These are phyloP conservation scores for Apocrypta bakeri DNA, from an alignment of 1,140 invertebrate genomes.

Conservation along the genomic window DNA sequence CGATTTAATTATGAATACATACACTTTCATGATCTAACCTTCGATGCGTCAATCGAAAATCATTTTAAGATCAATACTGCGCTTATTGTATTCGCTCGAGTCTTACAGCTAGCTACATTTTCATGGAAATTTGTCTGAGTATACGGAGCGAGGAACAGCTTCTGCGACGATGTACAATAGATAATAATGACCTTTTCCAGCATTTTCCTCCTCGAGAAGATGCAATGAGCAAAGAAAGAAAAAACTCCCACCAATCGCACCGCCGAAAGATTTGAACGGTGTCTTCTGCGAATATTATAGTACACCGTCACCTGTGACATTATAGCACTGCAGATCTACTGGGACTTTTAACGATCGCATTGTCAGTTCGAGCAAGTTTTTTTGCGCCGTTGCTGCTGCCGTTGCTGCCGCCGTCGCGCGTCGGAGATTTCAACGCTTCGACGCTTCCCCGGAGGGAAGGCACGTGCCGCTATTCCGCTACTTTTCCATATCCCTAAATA, in stretches of 20 bases:
- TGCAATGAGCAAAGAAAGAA: neutral
- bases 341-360: slow-evolving; percentile 61
- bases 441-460: neutral
- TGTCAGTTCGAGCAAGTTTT: slow-evolving; percentile 39
- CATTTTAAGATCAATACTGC: neutral
- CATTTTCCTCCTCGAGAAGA: no score
- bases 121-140: no score
- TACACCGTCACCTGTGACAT: no score
- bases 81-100: neutral
- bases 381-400: neutral
- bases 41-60: neutral
- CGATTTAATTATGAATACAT: no score
- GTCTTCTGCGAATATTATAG: no score
- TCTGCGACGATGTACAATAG: no score
- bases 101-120: neutral
- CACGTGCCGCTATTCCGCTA: neutral
- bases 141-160: no score
- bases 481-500: no score
- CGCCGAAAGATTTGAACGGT: slow-evolving; percentile 54
- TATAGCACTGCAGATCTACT: slow-evolving; percentile 1
- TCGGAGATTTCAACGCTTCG: slow-evolving; percentile 25
- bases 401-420: neutral
- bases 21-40: no score
- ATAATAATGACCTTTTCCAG: neutral
- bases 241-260: neutral